phyloP scores from a whole-genome alignment of 1,140 invertebrate genomes.

The Leptonema lineaticorne region DNA sequence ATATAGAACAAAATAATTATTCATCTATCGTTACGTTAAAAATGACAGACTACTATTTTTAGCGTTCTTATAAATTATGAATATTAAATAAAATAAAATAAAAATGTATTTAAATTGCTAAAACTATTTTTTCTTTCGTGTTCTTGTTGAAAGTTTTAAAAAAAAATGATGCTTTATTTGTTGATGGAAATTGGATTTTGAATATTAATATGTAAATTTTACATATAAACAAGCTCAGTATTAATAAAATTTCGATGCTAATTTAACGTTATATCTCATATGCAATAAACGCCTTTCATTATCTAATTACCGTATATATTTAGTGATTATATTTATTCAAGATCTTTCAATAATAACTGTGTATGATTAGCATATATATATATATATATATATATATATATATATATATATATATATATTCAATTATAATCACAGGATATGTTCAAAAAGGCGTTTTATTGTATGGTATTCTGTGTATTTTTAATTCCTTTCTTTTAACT shows the following conservation, averaged over 20 bases:
- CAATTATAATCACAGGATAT: not conserved
- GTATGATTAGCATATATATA: too few relatives aligned
- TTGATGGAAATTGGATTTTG: not conserved
- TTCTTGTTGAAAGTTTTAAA: not conserved
- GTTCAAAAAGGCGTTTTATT: not conserved
- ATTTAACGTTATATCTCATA: too few relatives aligned
- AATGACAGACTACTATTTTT: too few relatives aligned
- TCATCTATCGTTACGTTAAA: not conserved
- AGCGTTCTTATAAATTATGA: too few relatives aligned
- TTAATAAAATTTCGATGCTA: too few relatives aligned
- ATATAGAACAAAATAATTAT: not conserved
- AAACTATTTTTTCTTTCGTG: not conserved
- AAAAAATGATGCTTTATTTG: conserved; percentile 17
- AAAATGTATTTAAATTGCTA: not conserved
- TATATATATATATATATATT: too few relatives aligned
- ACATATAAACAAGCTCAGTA: not conserved
- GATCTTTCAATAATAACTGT: too few relatives aligned
- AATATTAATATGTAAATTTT: conserved; percentile 2
- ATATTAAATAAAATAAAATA: not conserved
- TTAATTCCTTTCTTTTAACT: not conserved
- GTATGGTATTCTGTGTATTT: too few relatives aligned
- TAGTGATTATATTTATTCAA: too few relatives aligned
- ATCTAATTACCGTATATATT: too few relatives aligned
- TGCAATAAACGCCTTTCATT: too few relatives aligned
- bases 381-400: too few relatives aligned